Percentiles rank a stretch among this genome's conserved stretches.
These are phyloP conservation scores for Epizoanthus scotinus DNA, from an alignment of 92 coral and sea anemone genomes.

Conservation along the genomic window DNA sequence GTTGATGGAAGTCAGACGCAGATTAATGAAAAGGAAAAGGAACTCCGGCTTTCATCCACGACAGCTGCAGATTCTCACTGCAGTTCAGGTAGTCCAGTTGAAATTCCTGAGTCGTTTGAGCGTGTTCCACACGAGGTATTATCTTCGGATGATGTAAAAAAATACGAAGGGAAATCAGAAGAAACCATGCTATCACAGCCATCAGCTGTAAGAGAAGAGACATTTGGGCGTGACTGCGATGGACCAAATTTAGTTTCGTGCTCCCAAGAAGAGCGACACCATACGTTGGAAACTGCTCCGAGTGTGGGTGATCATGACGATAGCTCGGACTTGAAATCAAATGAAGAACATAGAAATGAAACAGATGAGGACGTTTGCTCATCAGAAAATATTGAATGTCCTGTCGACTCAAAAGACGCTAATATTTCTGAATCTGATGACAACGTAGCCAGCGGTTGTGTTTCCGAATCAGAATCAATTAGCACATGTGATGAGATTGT, in stretches of 20 bases:
- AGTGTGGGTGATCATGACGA: background rate
- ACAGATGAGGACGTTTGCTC: background rate
- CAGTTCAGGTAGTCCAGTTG: slow-evolving; percentile 5
- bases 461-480: background rate
- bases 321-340: background rate
- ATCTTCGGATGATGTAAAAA: background rate
- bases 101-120: background rate
- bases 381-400: background rate
- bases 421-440: background rate
- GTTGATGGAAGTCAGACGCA: background rate
- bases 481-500: background rate
- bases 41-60: background rate
- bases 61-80: background rate
- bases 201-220: background rate
- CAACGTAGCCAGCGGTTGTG: background rate
- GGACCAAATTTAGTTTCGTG: background rate
- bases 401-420: background rate
- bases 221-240: background rate
- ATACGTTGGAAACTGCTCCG: background rate
- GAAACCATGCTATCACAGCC: background rate
- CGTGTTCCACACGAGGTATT: background rate
- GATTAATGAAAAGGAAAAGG: background rate
- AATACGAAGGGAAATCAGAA: background rate
- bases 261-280: background rate
- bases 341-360: background rate